These are phyloP conservation scores for Metopolophium dirhodum DNA, from an alignment of 1,140 invertebrate species.

Conservation along the genomic window DNA sequence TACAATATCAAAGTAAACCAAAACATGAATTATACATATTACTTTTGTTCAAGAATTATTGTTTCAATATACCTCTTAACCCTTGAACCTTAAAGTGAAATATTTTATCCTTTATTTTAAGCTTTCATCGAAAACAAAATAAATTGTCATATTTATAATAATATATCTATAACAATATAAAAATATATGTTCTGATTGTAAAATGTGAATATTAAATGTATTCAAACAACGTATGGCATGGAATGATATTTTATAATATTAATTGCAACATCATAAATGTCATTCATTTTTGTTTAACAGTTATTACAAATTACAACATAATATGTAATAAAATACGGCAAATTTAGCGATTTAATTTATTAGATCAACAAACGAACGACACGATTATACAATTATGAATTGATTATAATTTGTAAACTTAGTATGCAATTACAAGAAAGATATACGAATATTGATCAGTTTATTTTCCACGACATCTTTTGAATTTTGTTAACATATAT, in stretches of 20 bases:
- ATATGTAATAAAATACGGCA: background rate
- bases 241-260: background rate
- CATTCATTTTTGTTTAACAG: background rate
- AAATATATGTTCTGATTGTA: background rate
- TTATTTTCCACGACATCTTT: background rate
- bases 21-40: conserved; percentile 2
- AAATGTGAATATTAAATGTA: background rate
- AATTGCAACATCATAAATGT: background rate
- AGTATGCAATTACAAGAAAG: background rate
- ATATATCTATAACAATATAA: background rate
- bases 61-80: background rate
- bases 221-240: background rate
- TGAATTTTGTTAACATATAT: background rate
- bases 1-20: background rate
- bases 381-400: too few species aligned
- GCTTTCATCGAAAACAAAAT: background rate
- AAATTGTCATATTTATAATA: too few species aligned
- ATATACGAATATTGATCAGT: background rate
- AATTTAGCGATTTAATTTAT: background rate
- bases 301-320: background rate
- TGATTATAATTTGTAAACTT: background rate
- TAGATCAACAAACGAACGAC: background rate
- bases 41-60: background rate
- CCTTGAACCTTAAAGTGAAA: background rate
- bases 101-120: background rate